Conservation (phyloP, 2,888 invertebrate species). For the Pandemis cinnamomeana region DNA sequence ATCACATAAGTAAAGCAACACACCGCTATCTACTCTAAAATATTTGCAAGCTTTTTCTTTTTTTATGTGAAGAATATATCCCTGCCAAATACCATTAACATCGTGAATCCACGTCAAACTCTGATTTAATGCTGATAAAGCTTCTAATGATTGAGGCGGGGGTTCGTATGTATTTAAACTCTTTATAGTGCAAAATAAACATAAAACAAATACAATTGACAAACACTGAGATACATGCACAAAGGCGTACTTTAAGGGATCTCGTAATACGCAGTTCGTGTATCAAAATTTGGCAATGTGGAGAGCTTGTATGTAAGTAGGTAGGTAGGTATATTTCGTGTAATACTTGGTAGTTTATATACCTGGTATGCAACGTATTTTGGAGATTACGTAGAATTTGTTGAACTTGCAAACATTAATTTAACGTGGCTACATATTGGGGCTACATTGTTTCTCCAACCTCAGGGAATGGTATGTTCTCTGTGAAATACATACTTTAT, state of each 20-base stretch:
- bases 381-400: conserved; percentile 1
- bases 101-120: not conserved
- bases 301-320: not conserved
- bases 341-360: not conserved
- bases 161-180: not conserved
- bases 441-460: conserved; percentile 19
- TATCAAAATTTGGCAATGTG: not conserved
- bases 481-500: conserved; percentile 29
- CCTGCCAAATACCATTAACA: not conserved
- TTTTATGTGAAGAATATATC: not conserved
- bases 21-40: no score
- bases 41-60: no score
- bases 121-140: not conserved
- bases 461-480: conserved; percentile 19
- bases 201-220: no score
- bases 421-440: conserved; percentile 9
- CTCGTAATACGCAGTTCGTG: not conserved
- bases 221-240: no score
- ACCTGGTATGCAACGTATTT: not conserved
- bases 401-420: conserved; percentile 4
- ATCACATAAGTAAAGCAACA: no score
- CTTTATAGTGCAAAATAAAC: no score
- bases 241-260: not conserved
- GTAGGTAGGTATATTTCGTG: not conserved
- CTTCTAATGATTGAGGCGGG: not conserved